Percentiles rank a stretch among this genome's conserved stretches.
These are phyloP conservation scores for Illadopsis cleaveri DNA, from an alignment of 2,113 vertebrate genomes.

Conservation along the genomic window DNA sequence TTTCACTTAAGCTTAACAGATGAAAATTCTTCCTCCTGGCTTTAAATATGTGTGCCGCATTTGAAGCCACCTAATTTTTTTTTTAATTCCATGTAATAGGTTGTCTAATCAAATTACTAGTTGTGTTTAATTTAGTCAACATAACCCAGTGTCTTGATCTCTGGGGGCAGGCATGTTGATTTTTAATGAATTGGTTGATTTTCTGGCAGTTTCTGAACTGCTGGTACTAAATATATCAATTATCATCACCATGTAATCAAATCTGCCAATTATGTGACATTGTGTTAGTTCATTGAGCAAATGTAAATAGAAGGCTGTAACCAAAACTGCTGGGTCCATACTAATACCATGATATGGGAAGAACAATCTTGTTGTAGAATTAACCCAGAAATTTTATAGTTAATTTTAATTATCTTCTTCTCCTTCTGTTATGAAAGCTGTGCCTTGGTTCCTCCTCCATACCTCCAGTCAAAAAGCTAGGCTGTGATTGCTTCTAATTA, in stretches of 20 bases:
- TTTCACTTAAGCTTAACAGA: not conserved
- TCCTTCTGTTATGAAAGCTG: not conserved
- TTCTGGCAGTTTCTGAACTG: not conserved
- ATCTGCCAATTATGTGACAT: not conserved
- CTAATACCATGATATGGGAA: not conserved
- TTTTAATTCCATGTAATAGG: not conserved
- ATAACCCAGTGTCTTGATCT: not conserved
- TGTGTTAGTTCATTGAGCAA: not conserved
- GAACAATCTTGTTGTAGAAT: not conserved
- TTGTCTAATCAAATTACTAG: not conserved
- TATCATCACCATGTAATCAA: not conserved
- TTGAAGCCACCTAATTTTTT: not conserved
- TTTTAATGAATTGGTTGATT: constrained; percentile 8
- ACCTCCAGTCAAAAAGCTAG: not conserved
- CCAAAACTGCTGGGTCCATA: not conserved
- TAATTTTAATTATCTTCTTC: not conserved
- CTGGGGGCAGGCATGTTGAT: not conserved
- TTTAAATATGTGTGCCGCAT: not conserved
- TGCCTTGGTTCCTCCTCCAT: not conserved
- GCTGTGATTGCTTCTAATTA: not conserved
- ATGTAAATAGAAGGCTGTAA: not conserved
- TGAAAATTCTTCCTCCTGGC: not conserved
- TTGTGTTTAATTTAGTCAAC: not conserved
- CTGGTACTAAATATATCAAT: not conserved
- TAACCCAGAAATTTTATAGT: not conserved